Base-by-base conservation (phyloP, 2,797 vertebrate genomes). In the Ambastaia sidthimunki region DNA sequence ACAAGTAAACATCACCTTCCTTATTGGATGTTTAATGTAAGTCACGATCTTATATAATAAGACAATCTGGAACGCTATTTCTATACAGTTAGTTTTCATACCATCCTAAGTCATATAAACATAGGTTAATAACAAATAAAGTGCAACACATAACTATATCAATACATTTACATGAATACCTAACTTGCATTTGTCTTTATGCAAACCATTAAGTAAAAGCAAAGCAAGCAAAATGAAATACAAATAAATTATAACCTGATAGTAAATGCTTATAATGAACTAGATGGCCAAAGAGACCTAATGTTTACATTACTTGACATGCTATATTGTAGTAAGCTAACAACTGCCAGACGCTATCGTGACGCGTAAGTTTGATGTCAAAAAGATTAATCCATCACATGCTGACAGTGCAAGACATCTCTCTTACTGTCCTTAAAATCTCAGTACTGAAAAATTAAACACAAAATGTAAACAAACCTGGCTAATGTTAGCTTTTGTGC, bases 401-500 rank as follows among this genome's bases (percentile, higher is more conserved):
- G 18, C 19, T 41, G 47, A 62, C 19, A 37, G 25, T 50, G 67
- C 28, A 50, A 28, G 65, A 19, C 11, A 63, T 13, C 21, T 18
- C 4, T 0, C n/a, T 28, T 21, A 28, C 3, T 15, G 47, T 60
- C 37, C 4, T 25, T 37, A 3, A 63, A 50, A 41, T 11, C 55
- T 1, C 15, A 63, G 47, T 37, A 28, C 25, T 5, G 19, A 57
- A 2, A n/a, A 55, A n/a, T n/a, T 15, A 47, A 18, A 47, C 9
- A 16, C 16, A n/a, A 55, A 16, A 6, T 21, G 60, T 73, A 73
- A 80, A 66, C 50, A 59, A 10, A 72, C 34, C 77, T 31, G 66
- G 70, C 78, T 48, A 57, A 48, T 57, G 60, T 80, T 73, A 80
- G 78, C 78, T 66, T 34, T 34, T 52, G 34, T 21, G 18, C 60